These are phyloP conservation scores for Cossypha caffra DNA, from an alignment of 2,797 vertebrate species.

Conservation along the genomic window DNA sequence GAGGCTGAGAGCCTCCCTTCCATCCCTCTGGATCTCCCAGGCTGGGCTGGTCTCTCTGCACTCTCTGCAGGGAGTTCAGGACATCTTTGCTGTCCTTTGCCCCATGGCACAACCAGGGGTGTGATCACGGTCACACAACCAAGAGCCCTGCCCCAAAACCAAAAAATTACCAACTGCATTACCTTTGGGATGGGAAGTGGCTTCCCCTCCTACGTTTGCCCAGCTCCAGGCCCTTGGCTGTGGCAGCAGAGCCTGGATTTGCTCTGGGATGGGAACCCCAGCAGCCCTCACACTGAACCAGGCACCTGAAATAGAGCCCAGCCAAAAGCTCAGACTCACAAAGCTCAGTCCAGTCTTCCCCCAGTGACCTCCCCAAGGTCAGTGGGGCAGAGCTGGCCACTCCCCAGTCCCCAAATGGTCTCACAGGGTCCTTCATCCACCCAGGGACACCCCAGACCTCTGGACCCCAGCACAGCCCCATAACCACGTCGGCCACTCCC, in stretches of 20 bases:
- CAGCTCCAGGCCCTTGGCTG: background rate
- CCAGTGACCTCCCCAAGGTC: background rate
- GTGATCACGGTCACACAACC: background rate
- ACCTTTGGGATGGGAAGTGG: background rate
- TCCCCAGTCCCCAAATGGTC: background rate
- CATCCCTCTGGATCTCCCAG: background rate
- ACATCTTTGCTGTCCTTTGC: background rate
- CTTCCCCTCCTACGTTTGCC: background rate
- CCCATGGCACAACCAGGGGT: background rate
- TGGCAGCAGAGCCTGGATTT: background rate
- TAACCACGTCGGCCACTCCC: background rate
- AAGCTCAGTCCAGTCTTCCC: background rate
- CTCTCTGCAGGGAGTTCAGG: background rate
- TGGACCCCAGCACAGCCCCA: background rate
- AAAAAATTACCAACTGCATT: background rate
- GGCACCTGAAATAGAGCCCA: background rate
- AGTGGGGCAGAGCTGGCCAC: background rate
- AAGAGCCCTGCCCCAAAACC: background rate
- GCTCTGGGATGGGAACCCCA: background rate
- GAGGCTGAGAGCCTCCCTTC: background rate
- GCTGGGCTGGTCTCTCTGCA: background rate
- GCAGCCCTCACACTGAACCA: background rate
- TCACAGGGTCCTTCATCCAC: accelerated
- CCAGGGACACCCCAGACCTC: background rate
- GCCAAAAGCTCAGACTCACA: background rate